Base-by-base conservation (phyloP, 2,797 vertebrate species). In the Thunnus albacares region DNA sequence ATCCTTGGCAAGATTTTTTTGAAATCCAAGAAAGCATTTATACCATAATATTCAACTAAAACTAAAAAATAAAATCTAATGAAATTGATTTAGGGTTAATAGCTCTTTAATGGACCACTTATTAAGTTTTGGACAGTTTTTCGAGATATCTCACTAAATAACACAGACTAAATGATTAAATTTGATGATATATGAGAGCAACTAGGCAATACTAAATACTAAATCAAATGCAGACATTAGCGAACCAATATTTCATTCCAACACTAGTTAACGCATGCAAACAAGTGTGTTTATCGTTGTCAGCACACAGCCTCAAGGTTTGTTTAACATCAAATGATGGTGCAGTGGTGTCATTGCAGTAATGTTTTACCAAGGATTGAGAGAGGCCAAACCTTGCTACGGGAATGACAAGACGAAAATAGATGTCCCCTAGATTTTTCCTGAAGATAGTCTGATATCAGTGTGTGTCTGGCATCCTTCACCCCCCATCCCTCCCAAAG, bases 381-480 rank as follows among this genome's bases (percentile, higher is more conserved):
- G 75, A 82, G 79, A 83, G 77, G 79, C 87, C 79, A 71, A 74
- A 77, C 57, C 66, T 76, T 78, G 69, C 84, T 79, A 55, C 76
- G 66, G 81, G 67, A 89, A 75, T 80, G 83, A 85, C 79, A 65
- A 79, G 84, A 87, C 71, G 24, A 82, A 94, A 94, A 93, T 93
- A 93, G 92, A 90, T 84, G 90, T 87, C 91, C 91, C 88, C 87
- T 88, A 91, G 86, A 91, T 88, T 90, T 81, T 77, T 84, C 74
- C 83, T 71, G 56, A 63, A 90, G 90, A 93, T 91, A 89, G 84
- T 71, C 75, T 78, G 83, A 82, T 90, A 89, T 84, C 87, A 67
- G 89, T 47, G 45, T 79, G 79, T 79, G 79, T 90, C 84, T 84
- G 85, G 69, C 58, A 93, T 94, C 94, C 94, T 95, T 95, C 94